A percentile compares a stretch with the other conserved stretches of the same genome.
These are phyloP conservation scores for Latheticus oryzae DNA, from an alignment of 2,888 invertebrate species.

Conservation along the genomic window DNA sequence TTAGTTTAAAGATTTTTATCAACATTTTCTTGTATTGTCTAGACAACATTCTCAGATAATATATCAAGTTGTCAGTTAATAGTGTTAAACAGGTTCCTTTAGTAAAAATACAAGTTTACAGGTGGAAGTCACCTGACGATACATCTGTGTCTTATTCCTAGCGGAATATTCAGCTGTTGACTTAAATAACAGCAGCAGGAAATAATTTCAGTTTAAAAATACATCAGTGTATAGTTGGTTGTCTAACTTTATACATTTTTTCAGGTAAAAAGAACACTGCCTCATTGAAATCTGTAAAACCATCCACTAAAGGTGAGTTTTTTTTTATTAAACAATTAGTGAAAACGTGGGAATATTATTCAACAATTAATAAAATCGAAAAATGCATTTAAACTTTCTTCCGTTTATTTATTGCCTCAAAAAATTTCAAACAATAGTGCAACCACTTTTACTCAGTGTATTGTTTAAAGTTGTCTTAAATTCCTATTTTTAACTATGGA, in stretches of 20 bases:
- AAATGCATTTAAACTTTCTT: conserved; percentile 16
- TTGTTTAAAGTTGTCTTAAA: conserved; percentile 14
- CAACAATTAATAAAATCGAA: conserved; percentile 15
- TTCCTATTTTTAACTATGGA: conserved; percentile 10
- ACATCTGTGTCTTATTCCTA: conserved; percentile 37
- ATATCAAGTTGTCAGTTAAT: conserved; percentile 23
- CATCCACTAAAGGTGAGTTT: conserved; percentile 35
- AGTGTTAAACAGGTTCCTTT: conserved; percentile 30
- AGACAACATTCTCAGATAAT: conserved; percentile 9
- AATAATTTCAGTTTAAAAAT: conserved; percentile 14
- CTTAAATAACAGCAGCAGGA: conserved; percentile 25
- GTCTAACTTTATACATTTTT: conserved; percentile 9
- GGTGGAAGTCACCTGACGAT: conserved; percentile 48
- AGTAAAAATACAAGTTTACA: conserved; percentile 37
- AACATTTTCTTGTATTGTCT: conserved; percentile 5
- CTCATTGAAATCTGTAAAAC: conserved; percentile 49
- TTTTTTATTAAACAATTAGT: conserved; percentile 13
- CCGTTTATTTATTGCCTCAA: conserved; percentile 17
- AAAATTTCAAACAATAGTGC: conserved; percentile 15
- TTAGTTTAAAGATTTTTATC: conserved; percentile 18
- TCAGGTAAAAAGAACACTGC: conserved; percentile 28
- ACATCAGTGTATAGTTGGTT: conserved; percentile 18
- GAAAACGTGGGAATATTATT: conserved; percentile 35
- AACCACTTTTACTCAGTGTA: conserved; percentile 20
- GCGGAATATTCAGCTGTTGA: conserved; percentile 32